phyloP scores from a whole-genome alignment of 2,113 vertebrate genomes.

The Agapornis roseicollis region DNA sequence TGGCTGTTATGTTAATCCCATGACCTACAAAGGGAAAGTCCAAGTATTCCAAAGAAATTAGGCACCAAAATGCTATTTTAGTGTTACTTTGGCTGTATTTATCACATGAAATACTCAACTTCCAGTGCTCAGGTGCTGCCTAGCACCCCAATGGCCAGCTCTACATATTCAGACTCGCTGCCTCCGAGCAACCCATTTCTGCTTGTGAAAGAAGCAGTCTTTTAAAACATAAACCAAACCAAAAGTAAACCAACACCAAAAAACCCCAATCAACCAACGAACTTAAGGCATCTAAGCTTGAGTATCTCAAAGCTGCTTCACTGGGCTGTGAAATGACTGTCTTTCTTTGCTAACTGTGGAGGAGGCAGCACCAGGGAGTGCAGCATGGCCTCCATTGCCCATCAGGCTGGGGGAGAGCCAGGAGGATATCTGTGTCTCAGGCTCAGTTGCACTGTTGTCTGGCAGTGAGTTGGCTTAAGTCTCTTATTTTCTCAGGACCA shows the following conservation, averaged over 20 bases:
- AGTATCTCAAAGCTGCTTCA: not conserved
- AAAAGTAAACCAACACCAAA: not conserved
- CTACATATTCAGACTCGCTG: not conserved
- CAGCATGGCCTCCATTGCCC: not conserved
- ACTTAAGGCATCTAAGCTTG: not conserved
- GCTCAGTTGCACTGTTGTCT: not conserved
- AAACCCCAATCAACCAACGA: not conserved
- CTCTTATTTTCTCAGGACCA: not conserved
- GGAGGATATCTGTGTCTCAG: not conserved
- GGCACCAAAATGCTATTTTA: not conserved
- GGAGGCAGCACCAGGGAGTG: not conserved
- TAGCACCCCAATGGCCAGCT: not conserved
- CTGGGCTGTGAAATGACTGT: not conserved
- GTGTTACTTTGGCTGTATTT: not conserved
- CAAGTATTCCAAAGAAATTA: not conserved
- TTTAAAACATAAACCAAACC: not conserved
- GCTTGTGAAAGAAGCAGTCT: not conserved
- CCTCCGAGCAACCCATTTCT: not conserved
- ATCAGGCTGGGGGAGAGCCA: not conserved
- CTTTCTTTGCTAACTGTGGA: not conserved
- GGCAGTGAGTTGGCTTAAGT: not conserved
- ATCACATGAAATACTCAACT: not conserved
- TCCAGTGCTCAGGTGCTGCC: not conserved
- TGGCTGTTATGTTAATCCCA: not conserved
- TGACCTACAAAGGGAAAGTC: not conserved